Base-by-base conservation (phyloP, 2,888 invertebrate genomes). In the Cerceris rybyensis region DNA sequence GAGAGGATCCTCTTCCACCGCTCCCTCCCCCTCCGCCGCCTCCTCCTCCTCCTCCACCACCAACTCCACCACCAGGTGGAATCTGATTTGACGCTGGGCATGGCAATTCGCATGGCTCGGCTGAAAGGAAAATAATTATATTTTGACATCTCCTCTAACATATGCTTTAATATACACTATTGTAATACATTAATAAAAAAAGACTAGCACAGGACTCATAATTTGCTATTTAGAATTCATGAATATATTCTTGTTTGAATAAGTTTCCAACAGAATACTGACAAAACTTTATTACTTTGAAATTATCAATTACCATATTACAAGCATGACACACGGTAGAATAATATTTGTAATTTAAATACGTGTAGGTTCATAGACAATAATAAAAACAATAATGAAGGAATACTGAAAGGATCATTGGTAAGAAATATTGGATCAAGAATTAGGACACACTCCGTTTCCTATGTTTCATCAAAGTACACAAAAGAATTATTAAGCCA, bases 41-140 rank as follows among this genome's bases (percentile, higher is more conserved):
- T 42, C 94, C 94, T 64, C 88, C 90, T 71, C 89, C 86, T 50
- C 88, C 86, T 81, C 94, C 93, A 68, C 94, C 94, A 41, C 94
- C 93, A 60, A 88, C 90, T 75, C 89, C 86, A 42, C 87, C 86
- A 69, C 89, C 90, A 76, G 88, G 89, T 73, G 88, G 90, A 81
- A 91, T 91, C 87, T 88, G 91, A 85, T 90, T 90, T 78, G 90
- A 89, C 76, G 87, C 90, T 95, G 96, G 93, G 95, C 96, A 92
- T 95, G 96, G 92, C 87, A 96, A 95, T 91, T 97, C 97, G 94
- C 96, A 96, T 94, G 96, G 96, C 93, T 96, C 96, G 91, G 95
- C 95, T 95, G 93, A 93, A 80, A 71, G 9, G 50, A 46, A 55
- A 7, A 11, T 13, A 55, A 55, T 14, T n/a, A 14, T 7, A 14